Conservation (phyloP, 1,140 invertebrate species). For the Cataglyphis hispanica region DNA sequence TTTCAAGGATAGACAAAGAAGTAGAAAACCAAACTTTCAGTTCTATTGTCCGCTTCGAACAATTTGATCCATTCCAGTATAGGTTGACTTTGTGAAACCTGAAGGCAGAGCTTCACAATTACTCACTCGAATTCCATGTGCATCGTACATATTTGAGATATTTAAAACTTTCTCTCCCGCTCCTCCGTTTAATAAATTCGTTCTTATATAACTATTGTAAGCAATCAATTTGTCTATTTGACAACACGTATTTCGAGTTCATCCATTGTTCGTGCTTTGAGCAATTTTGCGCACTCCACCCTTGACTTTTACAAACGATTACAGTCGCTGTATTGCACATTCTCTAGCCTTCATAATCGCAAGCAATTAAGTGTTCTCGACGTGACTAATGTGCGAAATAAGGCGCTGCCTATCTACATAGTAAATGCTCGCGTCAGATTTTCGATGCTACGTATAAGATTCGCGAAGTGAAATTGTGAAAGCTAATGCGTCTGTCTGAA, state of each 20-base stretch:
- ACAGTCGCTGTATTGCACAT: constrained; percentile 38
- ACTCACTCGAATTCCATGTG: constrained; percentile 46
- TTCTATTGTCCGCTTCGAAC: constrained; percentile 65
- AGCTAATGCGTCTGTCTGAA: constrained; percentile 47
- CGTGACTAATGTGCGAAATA: constrained; percentile 36
- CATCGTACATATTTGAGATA: constrained; percentile 32
- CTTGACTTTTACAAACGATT: constrained; percentile 58
- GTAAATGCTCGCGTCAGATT: constrained; percentile 37
- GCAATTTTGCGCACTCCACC: constrained; percentile 19
- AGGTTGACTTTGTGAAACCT: constrained; percentile 65
- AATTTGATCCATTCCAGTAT: constrained; percentile 60
- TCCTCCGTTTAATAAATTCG: constrained; percentile 4
- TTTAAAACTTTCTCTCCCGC: constrained; percentile 23
- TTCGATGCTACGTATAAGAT: constrained; percentile 57
- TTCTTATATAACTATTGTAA: background rate
- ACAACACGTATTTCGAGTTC: background rate
- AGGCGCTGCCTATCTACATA: constrained; percentile 23
- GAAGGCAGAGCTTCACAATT: constrained; percentile 51
- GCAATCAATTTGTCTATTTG: constrained; percentile 26
- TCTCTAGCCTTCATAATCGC: constrained; percentile 59
- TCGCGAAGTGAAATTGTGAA: constrained; percentile 41
- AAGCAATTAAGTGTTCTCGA: constrained; percentile 63
- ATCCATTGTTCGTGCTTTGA: constrained; percentile 6
- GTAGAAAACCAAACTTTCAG: constrained; percentile 63
- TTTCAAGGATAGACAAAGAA: constrained; percentile 65